Evolutionary conservation across 2,113 vertebrate genomes (phyloP).

Genomic region (Gallinago paraguaiae): DNA sequence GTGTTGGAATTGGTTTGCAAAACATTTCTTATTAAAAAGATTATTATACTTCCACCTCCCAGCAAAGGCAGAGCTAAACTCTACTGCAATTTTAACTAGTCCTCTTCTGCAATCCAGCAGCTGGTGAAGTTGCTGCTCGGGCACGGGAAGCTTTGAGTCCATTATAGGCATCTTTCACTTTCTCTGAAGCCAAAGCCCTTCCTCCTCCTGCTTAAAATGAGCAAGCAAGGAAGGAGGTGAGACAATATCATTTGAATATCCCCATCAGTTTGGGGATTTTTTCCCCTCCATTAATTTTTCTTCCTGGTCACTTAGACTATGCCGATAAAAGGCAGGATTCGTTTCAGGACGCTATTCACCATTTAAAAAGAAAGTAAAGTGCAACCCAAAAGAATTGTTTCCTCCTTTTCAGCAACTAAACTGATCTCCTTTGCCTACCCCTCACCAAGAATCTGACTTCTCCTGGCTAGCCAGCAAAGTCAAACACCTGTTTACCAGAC

Average conservation of each 20-base stretch:
- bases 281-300: background rate
- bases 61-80: background rate
- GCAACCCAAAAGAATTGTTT: background rate
- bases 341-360: background rate
- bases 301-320: background rate
- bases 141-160: background rate
- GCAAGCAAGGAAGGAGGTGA: background rate
- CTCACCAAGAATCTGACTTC: slow-evolving; percentile 51
- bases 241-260: background rate
- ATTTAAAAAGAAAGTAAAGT: background rate
- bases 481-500: slow-evolving; percentile 78
- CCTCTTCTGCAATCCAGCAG: background rate
- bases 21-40: background rate
- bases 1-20: background rate
- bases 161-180: background rate
- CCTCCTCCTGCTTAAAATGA: background rate
- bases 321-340: background rate
- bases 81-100: background rate
- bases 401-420: slow-evolving; percentile 34
- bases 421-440: slow-evolving; percentile 34
- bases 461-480: slow-evolving; percentile 70
- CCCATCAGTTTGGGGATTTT: background rate
- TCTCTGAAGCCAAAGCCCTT: background rate
- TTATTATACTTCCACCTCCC: background rate
- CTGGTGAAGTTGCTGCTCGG: background rate